Percentiles rank a stretch among this genome's conserved stretches.
phyloP scores from a whole-genome alignment of 2,797 vertebrate genomes.

The Pseudomugil tenellus region DNA sequence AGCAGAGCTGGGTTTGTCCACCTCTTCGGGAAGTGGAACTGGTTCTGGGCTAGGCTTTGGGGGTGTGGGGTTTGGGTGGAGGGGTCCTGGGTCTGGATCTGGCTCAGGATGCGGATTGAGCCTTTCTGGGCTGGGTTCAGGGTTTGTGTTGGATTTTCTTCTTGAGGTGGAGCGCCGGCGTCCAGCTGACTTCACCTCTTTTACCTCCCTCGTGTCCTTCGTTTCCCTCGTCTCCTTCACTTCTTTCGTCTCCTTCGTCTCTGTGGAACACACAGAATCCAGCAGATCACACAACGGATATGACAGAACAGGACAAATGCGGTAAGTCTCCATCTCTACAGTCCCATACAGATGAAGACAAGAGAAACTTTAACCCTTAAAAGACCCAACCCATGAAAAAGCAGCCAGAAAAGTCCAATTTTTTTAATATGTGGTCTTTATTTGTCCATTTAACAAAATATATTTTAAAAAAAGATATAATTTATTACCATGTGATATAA shows the following conservation, averaged over 20 bases:
- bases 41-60: conserved; percentile 10
- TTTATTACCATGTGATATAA: too few species aligned
- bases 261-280: conserved; percentile 33
- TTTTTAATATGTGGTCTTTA: too few species aligned
- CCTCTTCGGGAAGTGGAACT: conserved; percentile 4
- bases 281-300: neutral
- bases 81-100: neutral
- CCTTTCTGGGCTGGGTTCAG: neutral
- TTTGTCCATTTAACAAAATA: too few species aligned
- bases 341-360: too few species aligned
- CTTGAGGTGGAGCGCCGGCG: conserved; percentile 61
- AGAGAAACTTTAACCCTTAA: too few species aligned
- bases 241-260: neutral
- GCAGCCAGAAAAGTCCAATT: too few species aligned
- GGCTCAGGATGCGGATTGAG: conserved; percentile 13
- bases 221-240: conserved; percentile 46
- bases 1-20: conserved; percentile 7
- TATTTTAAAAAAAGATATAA: too few species aligned
- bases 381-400: too few species aligned
- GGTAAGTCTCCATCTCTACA: too few species aligned
- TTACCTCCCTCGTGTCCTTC: too few species aligned
- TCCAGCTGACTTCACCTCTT: conserved; percentile 66
- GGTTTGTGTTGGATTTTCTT: conserved; percentile 53
- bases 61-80: neutral
- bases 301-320: neutral